phyloP scores from a whole-genome alignment of 2,797 vertebrate species.

The Peromyscus aztecus region DNA sequence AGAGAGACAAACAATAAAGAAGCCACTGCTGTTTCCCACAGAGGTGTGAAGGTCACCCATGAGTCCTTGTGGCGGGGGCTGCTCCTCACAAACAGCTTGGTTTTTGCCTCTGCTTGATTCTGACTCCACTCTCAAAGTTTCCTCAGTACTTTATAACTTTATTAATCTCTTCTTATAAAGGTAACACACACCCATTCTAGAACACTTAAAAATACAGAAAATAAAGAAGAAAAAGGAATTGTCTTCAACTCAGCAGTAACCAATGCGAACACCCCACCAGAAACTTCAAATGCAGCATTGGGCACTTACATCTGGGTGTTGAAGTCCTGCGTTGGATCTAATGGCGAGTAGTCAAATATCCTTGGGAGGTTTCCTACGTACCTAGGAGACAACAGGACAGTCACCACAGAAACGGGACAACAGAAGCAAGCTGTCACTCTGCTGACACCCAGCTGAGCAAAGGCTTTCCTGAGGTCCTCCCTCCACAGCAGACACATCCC shows the following conservation, averaged over 20 bases:
- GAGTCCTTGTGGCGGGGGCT: neutral
- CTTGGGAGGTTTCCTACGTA: slow-evolving; percentile 98
- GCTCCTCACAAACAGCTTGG: slow-evolving; percentile 53
- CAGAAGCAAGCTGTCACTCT: neutral
- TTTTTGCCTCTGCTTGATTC: slow-evolving; percentile 34
- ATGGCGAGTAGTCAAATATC: slow-evolving; percentile 98
- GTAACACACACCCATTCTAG: slow-evolving; percentile 40
- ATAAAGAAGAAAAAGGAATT: slow-evolving; percentile 21
- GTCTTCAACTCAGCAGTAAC: slow-evolving; percentile 55
- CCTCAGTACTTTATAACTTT: slow-evolving; percentile 53
- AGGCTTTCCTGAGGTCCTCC: neutral
- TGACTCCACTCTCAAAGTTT: slow-evolving; percentile 53
- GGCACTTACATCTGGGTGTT: slow-evolving; percentile 97
- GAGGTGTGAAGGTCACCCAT: neutral
- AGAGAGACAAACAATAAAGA: slow-evolving; percentile 78
- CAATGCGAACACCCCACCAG: neutral
- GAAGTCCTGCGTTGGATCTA: slow-evolving; percentile 98
- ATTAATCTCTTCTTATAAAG: slow-evolving; percentile 46
- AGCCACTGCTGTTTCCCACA: slow-evolving; percentile 16
- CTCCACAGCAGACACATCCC: neutral
- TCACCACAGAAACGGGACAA: slow-evolving; percentile 48
- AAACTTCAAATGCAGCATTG: neutral
- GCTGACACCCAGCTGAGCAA: neutral
- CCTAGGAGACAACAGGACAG: slow-evolving; percentile 87
- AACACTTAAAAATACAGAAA: slow-evolving; percentile 48